Evolutionary conservation across 2,113 vertebrate genomes (phyloP), one percentile per base, ranked within the genome.

Genomic region (Pseudorasbora parva): DNA sequence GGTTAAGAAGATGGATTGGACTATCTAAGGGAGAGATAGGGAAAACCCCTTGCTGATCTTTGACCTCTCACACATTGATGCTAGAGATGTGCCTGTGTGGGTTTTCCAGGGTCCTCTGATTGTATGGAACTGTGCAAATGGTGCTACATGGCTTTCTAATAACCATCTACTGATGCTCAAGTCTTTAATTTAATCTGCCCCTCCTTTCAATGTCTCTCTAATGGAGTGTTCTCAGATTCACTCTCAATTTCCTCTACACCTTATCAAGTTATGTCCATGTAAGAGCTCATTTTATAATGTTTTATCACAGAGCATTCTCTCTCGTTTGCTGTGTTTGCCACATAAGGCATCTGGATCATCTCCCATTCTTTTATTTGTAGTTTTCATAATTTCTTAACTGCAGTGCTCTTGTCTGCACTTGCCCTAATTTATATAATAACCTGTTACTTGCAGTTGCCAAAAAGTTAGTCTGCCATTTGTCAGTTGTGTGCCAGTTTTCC

Each of bases 1-100:
- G 4, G 45, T 78, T 85, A 57, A 2, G 14, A 82, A 74, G 86
- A 85, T 82, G 9, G 47, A 84, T 87, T 33, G 23, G 8, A 47
- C 19, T n/a, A 49, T 15, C 60, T 19, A 27, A 33, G 59, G 9
- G 25, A 78, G 2, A 17, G 27, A 74, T 37, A 3, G 54, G 30
- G 54, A 21, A 45, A 33, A 43, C 78, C 54, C 64, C 33, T 72
- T 37, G 19, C 27, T 85, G 75, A 85, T 81, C 81, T 83, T 75
- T 83, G 83, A 85, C 57, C 83, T 51, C 23, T n/a, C n/a, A 45
- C 37, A 56, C 56, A 37, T 51, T 78, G 30, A 59, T 82, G 66
- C 33, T 87, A 57, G 21, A 66, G 33, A 66, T n/a, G 49, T 64
- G 25, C 30, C 15, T 47, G 19, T 66, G 25, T 69, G 17, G 47